phyloP scores from a whole-genome alignment of 2,113 vertebrate species.

The Anthoscopus minutus region DNA sequence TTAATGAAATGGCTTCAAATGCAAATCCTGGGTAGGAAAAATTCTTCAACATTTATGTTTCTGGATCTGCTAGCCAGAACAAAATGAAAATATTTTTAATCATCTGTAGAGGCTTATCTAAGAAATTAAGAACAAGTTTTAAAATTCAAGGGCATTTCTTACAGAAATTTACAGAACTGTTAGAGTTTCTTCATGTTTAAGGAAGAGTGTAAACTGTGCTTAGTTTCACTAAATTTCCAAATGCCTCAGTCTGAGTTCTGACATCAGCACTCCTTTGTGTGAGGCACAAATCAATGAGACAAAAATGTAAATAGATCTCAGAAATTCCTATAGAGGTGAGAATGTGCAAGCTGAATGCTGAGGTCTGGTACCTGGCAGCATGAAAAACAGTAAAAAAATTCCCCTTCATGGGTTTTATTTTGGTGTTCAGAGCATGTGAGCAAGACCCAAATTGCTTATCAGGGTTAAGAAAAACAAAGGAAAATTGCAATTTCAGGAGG shows the following conservation, averaged over 20 bases:
- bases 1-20: not conserved
- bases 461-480: not conserved
- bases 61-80: not conserved
- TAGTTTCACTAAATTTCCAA: not conserved
- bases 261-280: not conserved
- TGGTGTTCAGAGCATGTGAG: not conserved
- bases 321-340: not conserved
- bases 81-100: not conserved
- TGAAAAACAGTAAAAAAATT: not conserved
- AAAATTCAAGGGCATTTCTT: not conserved
- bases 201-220: not conserved
- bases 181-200: not conserved
- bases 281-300: not conserved
- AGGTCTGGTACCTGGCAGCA: not conserved
- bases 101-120: not conserved
- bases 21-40: not conserved
- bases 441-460: not conserved
- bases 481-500: not conserved
- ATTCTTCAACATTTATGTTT: not conserved
- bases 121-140: not conserved
- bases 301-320: not conserved
- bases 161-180: not conserved
- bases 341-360: not conserved
- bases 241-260: not conserved
- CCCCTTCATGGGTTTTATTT: not conserved